phyloP scores from a whole-genome alignment of 2,113 vertebrate species.

The Aptenodytes patagonicus region DNA sequence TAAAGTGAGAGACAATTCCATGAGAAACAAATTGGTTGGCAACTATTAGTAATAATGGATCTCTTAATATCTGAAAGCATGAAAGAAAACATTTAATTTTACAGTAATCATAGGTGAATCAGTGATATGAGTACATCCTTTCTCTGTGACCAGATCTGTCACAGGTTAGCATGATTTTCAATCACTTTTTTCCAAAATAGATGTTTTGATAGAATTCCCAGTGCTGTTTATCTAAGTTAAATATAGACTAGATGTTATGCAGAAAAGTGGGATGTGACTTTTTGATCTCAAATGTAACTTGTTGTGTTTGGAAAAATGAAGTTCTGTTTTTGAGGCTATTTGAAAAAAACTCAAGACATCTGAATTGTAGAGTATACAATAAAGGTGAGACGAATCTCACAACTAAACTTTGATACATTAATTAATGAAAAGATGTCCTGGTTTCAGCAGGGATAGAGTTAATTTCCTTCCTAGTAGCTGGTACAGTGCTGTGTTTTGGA shows the following conservation, averaged over 20 bases:
- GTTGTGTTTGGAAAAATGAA: not conserved
- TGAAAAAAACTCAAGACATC: not conserved
- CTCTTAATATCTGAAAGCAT: not conserved
- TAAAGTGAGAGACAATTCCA: not conserved
- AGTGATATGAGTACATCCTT: not conserved
- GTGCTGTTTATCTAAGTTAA: not conserved
- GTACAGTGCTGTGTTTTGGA: too few relatives aligned
- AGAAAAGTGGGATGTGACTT: not conserved
- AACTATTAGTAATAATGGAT: not conserved
- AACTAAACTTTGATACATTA: not conserved
- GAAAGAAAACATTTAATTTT: not conserved
- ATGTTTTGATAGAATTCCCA: not conserved
- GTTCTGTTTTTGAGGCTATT: not conserved
- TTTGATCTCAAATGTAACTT: not conserved
- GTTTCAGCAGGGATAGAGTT: too few relatives aligned
- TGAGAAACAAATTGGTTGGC: not conserved
- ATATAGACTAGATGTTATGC: not conserved
- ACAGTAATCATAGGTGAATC: not conserved
- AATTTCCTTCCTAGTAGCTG: too few relatives aligned
- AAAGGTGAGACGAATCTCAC: not conserved
- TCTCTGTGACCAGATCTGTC: not conserved
- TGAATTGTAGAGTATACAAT: not conserved
- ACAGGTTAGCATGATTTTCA: not conserved
- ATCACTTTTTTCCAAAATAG: rapidly evolving
- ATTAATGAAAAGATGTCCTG: too few relatives aligned